Evolutionary conservation across 2,888 invertebrate species (phyloP).

Genomic region (Pyrochroa serraticornis): DNA sequence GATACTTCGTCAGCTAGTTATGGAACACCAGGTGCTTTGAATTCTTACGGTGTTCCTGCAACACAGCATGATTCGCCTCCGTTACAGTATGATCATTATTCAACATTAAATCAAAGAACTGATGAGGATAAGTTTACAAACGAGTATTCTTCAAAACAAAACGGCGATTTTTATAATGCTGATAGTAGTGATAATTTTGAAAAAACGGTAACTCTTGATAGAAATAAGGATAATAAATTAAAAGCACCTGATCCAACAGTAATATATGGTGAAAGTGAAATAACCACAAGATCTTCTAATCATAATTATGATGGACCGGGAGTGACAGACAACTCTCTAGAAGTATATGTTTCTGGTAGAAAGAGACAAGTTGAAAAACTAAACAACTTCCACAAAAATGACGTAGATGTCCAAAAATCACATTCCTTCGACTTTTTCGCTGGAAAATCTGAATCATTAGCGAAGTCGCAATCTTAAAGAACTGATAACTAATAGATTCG

Average conservation of each 20-base stretch:
- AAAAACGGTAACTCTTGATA: background rate
- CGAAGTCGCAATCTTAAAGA: background rate
- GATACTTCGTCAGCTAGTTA: slow-evolving; percentile 44
- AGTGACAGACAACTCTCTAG: slow-evolving; percentile 19
- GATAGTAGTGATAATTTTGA: slow-evolving; percentile 15
- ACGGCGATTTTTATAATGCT: slow-evolving; percentile 15
- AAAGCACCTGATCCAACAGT: slow-evolving; percentile 14
- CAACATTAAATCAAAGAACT: slow-evolving; percentile 5
- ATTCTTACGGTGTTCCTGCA: slow-evolving; percentile 47
- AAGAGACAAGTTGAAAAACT: slow-evolving; percentile 19
- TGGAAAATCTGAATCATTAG: background rate
- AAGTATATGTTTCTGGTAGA: slow-evolving; percentile 10
- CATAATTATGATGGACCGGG: slow-evolving; percentile 39
- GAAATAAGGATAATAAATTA: background rate
- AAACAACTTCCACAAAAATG: slow-evolving; percentile 9
- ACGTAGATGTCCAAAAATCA: slow-evolving; percentile 17
- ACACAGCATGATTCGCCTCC: slow-evolving; percentile 23
- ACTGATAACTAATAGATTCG: background rate
- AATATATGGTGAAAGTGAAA: slow-evolving; percentile 12
- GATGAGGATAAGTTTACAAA: background rate
- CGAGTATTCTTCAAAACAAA: background rate
- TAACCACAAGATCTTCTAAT: slow-evolving; percentile 27
- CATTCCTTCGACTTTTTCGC: slow-evolving; percentile 15
- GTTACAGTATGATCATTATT: slow-evolving; percentile 3
- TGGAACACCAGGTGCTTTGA: slow-evolving; percentile 48